Conservation (phyloP, 2,888 invertebrate genomes). For the Dryadula phaetusa region DNA sequence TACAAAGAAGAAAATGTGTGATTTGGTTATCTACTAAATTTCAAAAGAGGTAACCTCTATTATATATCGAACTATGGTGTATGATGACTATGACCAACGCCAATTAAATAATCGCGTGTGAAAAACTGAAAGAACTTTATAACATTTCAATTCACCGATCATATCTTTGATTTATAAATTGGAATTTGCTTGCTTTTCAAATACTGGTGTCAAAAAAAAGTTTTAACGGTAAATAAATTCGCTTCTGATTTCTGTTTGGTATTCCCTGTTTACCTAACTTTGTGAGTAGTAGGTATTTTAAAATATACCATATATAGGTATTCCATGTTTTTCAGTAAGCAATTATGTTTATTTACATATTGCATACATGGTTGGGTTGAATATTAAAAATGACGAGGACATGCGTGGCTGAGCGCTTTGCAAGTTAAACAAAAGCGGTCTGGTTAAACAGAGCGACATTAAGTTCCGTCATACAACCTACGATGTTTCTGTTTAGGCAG, state of each 20-base stretch:
- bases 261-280: constrained; percentile 1
- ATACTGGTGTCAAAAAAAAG: not conserved
- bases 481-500: too few species aligned
- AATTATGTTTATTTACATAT: not conserved
- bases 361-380: not conserved
- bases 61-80: too few species aligned
- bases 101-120: not conserved
- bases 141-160: not conserved
- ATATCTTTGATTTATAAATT: constrained; percentile 7
- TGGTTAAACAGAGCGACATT: not conserved
- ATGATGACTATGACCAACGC: not conserved
- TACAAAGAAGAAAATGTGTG: not conserved
- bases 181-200: not conserved
- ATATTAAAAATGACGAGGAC: not conserved
- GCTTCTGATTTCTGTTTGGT: not conserved
- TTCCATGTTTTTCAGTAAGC: not conserved
- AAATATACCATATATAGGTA: not conserved
- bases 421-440: too few species aligned
- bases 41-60: too few species aligned
- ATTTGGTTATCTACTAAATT: too few species aligned
- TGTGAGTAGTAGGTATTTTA: not conserved
- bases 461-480: not conserved
- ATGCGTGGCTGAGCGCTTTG: not conserved
- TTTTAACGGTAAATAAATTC: not conserved
- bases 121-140: not conserved